Evolutionary conservation across 2,113 vertebrate species (phyloP), one percentile per base, ranked within the genome.

Genomic region (Gnathochromis pfefferi): DNA sequence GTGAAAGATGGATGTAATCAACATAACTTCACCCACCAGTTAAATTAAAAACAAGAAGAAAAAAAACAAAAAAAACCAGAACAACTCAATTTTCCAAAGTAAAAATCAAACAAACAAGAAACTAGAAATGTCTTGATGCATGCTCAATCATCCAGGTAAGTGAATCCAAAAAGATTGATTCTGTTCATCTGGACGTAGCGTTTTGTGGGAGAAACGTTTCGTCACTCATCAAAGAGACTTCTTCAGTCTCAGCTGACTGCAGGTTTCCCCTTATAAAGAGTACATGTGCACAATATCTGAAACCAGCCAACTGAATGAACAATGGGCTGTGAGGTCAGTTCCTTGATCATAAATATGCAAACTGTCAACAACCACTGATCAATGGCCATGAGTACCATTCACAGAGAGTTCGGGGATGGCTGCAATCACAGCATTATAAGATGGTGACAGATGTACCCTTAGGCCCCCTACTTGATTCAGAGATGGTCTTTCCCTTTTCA

Each of bases 321-420:
- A 31, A 31, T 31, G 55, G 5, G 7, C 26, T 58, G 26, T 0
- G 7, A 58, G 55, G 55, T 58, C 26, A 58, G 14, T 31, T 58
- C 55, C 31, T 35, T 35, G 4, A 58, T 58, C 55, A 28, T 58
- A 58, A 28, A 5, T 58, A 58, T 28, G 13, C 23, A 58, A 58
- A 9, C 3, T 58, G 3, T 9, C 4, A 16, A 28, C 4, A 4
- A 58, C 23, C 55, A 58, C 4, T 58, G 13, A 58, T 1, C 4
- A 14, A 57, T 2, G 4, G 0, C 13, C 55, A 57, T 5, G 7
- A 26, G 54, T 57, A 57, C 4, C 23, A 8, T 57, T 57, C 0
- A 57, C 54, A 57, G 54, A 55, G 12, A 26, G 54, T 26, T 55
- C 0, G 2, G 54, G 21, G 3, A 13, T 26, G 2, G 6, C 54